Evolutionary conservation across 2,113 vertebrate species (phyloP).

Genomic region (Nettapus auritus): DNA sequence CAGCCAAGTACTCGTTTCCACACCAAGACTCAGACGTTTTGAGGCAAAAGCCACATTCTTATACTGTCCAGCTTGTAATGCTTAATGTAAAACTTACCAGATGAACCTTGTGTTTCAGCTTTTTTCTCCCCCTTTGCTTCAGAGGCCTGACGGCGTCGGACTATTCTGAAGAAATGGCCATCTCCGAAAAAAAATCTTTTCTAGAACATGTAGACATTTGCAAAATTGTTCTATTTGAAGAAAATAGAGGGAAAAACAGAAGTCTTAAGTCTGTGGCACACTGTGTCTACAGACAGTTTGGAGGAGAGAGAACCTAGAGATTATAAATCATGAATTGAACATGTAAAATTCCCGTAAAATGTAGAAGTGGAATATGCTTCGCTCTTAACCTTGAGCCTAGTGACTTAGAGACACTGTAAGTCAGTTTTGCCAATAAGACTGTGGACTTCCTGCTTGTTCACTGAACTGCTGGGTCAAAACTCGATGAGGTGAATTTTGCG

Average conservation of each 20-base stretch:
- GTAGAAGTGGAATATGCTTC: constrained; percentile 90
- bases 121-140: constrained; percentile 91
- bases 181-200: constrained; percentile 83
- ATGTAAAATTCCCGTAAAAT: constrained; percentile 91
- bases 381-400: constrained; percentile 89
- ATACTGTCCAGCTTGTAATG: constrained; percentile 94
- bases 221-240: constrained; percentile 88
- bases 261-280: constrained; percentile 88
- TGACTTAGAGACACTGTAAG: constrained; percentile 90
- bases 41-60: constrained; percentile 90
- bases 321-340: constrained; percentile 91
- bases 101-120: constrained; percentile 99
- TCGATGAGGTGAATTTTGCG: constrained; percentile 87
- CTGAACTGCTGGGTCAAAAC: constrained; percentile 89
- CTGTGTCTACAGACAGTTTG: constrained; percentile 87
- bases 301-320: constrained; percentile 90
- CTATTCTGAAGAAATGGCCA: constrained; percentile 97
- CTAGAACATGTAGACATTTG: constrained; percentile 90
- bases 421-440: constrained; percentile 90
- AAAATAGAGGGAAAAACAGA: constrained; percentile 92
- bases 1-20: constrained; percentile 96
- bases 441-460: constrained; percentile 86
- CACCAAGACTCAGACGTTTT: constrained; percentile 98
- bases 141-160: constrained; percentile 96
- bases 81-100: constrained; percentile 96